Evolutionary conservation across 2,797 vertebrate species (phyloP).

Genomic region (Chloroceryle amazona): DNA sequence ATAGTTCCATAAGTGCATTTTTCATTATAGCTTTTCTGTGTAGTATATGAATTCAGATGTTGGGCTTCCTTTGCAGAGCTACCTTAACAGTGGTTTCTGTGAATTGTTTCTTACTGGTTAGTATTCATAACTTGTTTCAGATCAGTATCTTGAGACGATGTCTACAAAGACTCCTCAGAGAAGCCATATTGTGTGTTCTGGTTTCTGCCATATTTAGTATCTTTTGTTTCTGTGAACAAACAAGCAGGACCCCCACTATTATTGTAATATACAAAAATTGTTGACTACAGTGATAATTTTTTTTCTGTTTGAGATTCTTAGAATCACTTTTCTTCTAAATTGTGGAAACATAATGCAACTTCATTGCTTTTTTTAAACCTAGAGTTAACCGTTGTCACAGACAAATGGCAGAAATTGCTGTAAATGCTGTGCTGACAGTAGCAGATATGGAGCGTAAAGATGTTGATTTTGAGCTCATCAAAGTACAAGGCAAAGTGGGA

Average conservation of each 20-base stretch:
- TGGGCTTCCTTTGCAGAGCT: not conserved
- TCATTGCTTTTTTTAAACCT: not conserved
- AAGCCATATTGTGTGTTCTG: rapidly evolving
- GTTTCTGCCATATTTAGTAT: not conserved
- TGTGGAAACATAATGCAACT: not conserved
- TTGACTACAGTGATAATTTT: not conserved
- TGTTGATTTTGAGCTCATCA: conserved; percentile 98
- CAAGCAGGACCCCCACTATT: rapidly evolving
- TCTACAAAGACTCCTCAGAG: not conserved
- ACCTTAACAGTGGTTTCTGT: not conserved
- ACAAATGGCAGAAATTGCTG: conserved; percentile 98
- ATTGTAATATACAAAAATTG: rapidly evolving
- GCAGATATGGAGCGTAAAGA: conserved; percentile 96
- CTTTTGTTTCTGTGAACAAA: not conserved
- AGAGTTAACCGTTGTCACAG: conserved; percentile 98
- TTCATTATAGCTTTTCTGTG: not conserved
- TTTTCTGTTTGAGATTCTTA: not conserved
- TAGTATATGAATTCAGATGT: not conserved
- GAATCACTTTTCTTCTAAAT: not conserved
- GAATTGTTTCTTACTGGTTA: not conserved
- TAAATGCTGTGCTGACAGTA: conserved; percentile 95
- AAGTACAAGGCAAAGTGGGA: conserved; percentile 98
- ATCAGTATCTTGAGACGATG: not conserved
- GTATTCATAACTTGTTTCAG: not conserved
- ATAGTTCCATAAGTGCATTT: not conserved